Percentiles rank a stretch among this genome's conserved stretches.
These are phyloP conservation scores for Sphaerophoria taeniata DNA, from an alignment of 2,888 invertebrate species.

Conservation along the genomic window DNA sequence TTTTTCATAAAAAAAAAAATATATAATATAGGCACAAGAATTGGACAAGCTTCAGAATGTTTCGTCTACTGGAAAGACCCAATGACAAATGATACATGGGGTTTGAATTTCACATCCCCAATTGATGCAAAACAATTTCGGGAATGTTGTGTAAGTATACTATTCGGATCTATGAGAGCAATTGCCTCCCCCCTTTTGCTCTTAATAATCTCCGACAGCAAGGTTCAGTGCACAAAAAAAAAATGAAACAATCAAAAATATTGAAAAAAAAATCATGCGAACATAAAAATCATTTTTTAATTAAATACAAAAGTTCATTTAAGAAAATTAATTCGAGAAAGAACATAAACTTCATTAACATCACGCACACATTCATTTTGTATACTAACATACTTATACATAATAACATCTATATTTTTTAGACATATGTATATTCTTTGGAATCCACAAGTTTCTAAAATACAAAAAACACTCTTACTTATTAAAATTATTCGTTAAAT, in stretches of 20 bases:
- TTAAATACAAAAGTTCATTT: slow-evolving; percentile 4
- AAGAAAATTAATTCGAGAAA: slow-evolving; percentile 66
- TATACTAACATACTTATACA: neutral
- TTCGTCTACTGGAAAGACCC: slow-evolving; percentile 99
- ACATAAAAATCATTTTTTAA: slow-evolving; percentile 34
- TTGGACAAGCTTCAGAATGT: slow-evolving; percentile 99
- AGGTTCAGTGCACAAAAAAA: slow-evolving; percentile 78
- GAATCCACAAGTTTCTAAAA: slow-evolving; percentile 6
- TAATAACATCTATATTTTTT: slow-evolving; percentile 4
- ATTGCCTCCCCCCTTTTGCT: slow-evolving; percentile 72
- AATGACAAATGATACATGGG: slow-evolving; percentile 98
- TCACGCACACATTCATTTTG: slow-evolving; percentile 57
- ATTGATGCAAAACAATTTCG: slow-evolving; percentile 98
- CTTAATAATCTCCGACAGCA: slow-evolving; percentile 77
- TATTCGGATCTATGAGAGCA: slow-evolving; percentile 75
- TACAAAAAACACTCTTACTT: too few relatives aligned
- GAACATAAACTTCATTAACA: slow-evolving; percentile 59
- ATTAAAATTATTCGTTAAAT: too few relatives aligned
- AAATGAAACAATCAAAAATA: slow-evolving; percentile 21
- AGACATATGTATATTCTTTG: slow-evolving; percentile 27
- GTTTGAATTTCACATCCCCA: slow-evolving; percentile 98
- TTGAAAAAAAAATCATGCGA: slow-evolving; percentile 44
- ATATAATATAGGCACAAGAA: slow-evolving; percentile 90
- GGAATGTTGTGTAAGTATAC: slow-evolving; percentile 96
- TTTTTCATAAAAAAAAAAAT: neutral